Evolutionary conservation across 2,888 invertebrate species (phyloP).

Genomic region (Drosophila neutralis): DNA sequence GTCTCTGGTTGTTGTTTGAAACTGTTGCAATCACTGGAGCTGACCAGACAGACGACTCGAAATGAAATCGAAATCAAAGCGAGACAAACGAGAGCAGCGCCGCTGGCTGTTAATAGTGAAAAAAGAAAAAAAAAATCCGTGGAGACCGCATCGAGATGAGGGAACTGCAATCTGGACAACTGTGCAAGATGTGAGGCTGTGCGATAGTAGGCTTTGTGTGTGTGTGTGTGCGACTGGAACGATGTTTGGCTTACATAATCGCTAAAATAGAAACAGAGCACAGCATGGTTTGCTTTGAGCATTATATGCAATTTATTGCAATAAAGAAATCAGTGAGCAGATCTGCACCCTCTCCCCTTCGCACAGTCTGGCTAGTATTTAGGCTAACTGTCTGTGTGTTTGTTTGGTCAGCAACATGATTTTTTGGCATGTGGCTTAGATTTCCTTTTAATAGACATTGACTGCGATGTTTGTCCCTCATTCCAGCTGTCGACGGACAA

Average conservation of each 20-base stretch:
- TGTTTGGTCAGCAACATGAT: conserved; percentile 66
- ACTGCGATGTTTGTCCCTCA: conserved; percentile 61
- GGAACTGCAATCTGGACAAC: conserved; percentile 30
- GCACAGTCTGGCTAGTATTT: conserved; percentile 33
- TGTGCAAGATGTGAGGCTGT: conserved; percentile 13
- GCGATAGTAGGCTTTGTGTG: conserved; percentile 2
- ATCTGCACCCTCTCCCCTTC: conserved; percentile 1
- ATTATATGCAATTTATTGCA: conserved; percentile 66
- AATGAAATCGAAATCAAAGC: conserved; percentile 77
- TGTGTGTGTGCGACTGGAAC: conserved; percentile 46
- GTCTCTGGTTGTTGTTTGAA: conserved; percentile 19
- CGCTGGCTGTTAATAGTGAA: conserved; percentile 32
- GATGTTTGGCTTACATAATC: conserved; percentile 60
- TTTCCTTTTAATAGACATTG: conserved; percentile 77
- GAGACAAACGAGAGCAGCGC: conserved; percentile 67
- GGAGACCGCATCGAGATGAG: conserved; percentile 22
- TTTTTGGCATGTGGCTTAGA: conserved; percentile 76
- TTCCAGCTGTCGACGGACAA: conserved; percentile 21
- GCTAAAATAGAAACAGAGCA: conserved; percentile 58
- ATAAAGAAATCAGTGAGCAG: conserved; percentile 62
- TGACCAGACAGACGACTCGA: conserved; percentile 62
- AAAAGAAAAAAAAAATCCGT: conserved; percentile 27
- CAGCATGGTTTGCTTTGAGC: conserved; percentile 17
- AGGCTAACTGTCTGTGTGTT: conserved; percentile 21
- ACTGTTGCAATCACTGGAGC: conserved; percentile 69